phyloP scores from a whole-genome alignment of 2,888 invertebrate genomes.

The Pseudococcus viburni region DNA sequence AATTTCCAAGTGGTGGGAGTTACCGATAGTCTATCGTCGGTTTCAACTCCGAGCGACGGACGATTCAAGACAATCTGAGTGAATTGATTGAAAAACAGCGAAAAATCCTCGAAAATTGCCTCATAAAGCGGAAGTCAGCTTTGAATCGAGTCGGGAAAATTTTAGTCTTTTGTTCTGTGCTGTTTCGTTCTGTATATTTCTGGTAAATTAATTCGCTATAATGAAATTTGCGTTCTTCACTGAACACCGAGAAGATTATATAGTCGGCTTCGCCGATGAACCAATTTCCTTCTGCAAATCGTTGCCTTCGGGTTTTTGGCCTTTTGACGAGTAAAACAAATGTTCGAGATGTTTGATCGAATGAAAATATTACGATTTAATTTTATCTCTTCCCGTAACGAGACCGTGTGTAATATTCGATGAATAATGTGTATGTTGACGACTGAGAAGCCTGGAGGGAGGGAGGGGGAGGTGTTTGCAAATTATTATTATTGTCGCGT shows the following conservation, averaged over 20 bases:
- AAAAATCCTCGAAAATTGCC: background rate
- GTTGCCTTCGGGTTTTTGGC: background rate
- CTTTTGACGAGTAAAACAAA: background rate
- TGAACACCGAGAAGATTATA: background rate
- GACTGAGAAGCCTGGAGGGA: too few species aligned
- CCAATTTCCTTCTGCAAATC: background rate
- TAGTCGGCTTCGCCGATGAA: background rate
- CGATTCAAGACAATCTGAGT: background rate
- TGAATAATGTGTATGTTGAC: too few species aligned
- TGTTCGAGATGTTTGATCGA: background rate
- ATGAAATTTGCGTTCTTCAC: background rate
- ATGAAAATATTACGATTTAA: background rate
- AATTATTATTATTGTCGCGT: too few species aligned
- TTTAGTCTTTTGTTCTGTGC: background rate
- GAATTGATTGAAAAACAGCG: background rate
- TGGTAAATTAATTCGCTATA: background rate
- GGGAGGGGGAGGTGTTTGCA: too few species aligned
- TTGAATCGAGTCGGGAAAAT: background rate
- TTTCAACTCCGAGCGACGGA: too few species aligned
- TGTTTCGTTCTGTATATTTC: background rate
- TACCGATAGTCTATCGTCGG: too few species aligned
- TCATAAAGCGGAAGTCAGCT: background rate
- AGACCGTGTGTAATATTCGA: too few species aligned
- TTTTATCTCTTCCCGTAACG: background rate
- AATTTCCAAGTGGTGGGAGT: too few species aligned